Base-by-base conservation (phyloP, 2,797 vertebrate genomes). In the Antrozous pallidus region DNA sequence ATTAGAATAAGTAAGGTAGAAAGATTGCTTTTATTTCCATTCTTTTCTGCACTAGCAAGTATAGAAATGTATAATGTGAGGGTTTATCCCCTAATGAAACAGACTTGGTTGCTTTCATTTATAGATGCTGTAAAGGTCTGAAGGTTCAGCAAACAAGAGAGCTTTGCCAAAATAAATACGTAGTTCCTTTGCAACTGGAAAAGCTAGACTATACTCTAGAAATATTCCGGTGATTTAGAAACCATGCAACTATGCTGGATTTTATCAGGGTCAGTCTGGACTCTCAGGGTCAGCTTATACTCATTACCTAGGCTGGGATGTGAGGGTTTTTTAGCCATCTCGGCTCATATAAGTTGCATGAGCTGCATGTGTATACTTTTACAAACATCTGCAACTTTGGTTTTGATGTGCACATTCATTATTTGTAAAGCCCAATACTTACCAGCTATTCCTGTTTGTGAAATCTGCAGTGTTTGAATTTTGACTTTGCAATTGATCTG, bases 1-100 rank as follows among this genome's bases (percentile, higher is more conserved):
- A 94, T 95, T 93, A 79, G 86, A 97, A 92, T 94, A 97, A 82
- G 40, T 96, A 92, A 88, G 95, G 86, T 94, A 96, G 95, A 97
- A 96, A 97, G 95, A 96, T 95, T 96, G 94, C 90, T 97, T 74
- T 92, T 96, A 95, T 96, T 91, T 97, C 95, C 73, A 91, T 90
- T 96, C 92, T 45, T 78, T 96, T 61, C 56, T 92, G 92, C n/a
- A 93, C 54, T 91, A 83, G 67, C 45, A 73, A 42, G 95, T 96
- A 75, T 92, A 95, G 88, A 94, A 65, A 42, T 79, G 36, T 80
- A 58, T 78, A 88, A n/a, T 16, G 17, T 65, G 74, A 18, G 85
- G 94, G 56, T 65, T 13, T 95, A 95, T 97, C 95, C 87, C 88
- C 95, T 96, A 95, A 96, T 91, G 93, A 93, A 96, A 88, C 88